A percentile compares a stretch with the other conserved stretches of the same genome.
Evolutionary conservation across 2,888 invertebrate genomes (phyloP).

Genomic region (Parnassius orleans): DNA sequence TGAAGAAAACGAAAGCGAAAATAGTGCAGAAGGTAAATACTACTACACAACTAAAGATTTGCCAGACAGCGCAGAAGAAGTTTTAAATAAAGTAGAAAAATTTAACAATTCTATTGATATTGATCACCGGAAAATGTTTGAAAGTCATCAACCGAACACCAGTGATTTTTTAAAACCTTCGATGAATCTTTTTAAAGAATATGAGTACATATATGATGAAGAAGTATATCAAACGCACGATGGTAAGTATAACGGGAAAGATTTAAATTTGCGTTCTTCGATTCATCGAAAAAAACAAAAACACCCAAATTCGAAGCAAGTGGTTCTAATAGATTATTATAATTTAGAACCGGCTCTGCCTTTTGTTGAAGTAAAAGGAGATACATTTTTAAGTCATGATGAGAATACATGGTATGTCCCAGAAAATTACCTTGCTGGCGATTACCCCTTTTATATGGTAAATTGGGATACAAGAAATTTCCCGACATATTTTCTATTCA

Average conservation of each 20-base stretch:
- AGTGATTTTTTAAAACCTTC: background rate
- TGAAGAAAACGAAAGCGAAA: conserved; percentile 4
- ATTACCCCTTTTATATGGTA: conserved; percentile 60
- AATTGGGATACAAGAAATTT: conserved; percentile 37
- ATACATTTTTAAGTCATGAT: conserved; percentile 23
- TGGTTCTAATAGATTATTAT: conserved; percentile 46
- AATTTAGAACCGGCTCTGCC: conserved; percentile 53
- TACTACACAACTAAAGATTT: conserved; percentile 5
- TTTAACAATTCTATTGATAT: background rate
- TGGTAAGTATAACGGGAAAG: background rate
- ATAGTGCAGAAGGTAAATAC: conserved; percentile 1
- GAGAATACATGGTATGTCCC: conserved; percentile 58
- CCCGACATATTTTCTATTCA: conserved; percentile 52
- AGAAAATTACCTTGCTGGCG: conserved; percentile 67
- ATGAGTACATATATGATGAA: conserved; percentile 18
- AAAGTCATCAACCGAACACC: background rate
- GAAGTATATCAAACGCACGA: conserved; percentile 5
- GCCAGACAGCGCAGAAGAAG: background rate
- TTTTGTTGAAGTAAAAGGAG: conserved; percentile 29
- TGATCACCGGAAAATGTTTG: conserved; percentile 7
- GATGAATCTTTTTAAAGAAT: conserved; percentile 14
- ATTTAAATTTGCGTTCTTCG: conserved; percentile 1
- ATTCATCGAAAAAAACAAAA: conserved; percentile 20
- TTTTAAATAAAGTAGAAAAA: background rate
- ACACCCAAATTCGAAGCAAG: conserved; percentile 33